Evolutionary conservation across 2,113 vertebrate species (phyloP).

Genomic region (Equus quagga): DNA sequence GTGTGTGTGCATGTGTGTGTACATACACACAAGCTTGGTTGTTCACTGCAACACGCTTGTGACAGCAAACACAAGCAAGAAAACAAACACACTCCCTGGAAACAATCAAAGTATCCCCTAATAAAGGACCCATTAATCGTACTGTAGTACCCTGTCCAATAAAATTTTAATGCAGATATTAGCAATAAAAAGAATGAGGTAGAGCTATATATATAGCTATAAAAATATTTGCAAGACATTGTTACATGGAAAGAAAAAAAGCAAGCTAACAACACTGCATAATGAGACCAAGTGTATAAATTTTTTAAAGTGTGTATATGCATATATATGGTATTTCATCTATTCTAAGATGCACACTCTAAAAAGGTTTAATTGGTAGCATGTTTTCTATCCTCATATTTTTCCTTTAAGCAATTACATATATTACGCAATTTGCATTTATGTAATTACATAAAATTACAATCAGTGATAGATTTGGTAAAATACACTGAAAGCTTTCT

Average conservation of each 20-base stretch:
- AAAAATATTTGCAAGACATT: not conserved
- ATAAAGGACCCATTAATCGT: not conserved
- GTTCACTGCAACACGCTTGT: not conserved
- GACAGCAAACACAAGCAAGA: not conserved
- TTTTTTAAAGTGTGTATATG: not conserved
- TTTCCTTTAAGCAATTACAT: not conserved
- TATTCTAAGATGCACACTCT: constrained; percentile 38
- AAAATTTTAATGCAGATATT: constrained; percentile 5
- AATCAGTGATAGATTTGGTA: constrained; percentile 9
- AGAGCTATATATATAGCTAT: not conserved
- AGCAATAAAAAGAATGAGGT: not conserved
- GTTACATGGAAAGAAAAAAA: not conserved
- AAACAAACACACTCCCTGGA: not conserved
- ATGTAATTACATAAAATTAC: not conserved
- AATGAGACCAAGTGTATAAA: not conserved
- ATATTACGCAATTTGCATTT: not conserved
- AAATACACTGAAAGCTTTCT: not conserved
- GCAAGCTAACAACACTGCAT: not conserved
- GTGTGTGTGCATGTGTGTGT: not conserved
- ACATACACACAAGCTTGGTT: not conserved
- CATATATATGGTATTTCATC: not conserved
- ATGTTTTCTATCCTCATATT: not conserved
- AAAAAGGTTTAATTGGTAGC: not conserved
- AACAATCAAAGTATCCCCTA: not conserved
- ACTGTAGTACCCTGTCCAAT: not conserved